These are phyloP conservation scores for Hyposmocoma kahamanoa DNA, from an alignment of 1,140 invertebrate genomes.

Conservation along the genomic window DNA sequence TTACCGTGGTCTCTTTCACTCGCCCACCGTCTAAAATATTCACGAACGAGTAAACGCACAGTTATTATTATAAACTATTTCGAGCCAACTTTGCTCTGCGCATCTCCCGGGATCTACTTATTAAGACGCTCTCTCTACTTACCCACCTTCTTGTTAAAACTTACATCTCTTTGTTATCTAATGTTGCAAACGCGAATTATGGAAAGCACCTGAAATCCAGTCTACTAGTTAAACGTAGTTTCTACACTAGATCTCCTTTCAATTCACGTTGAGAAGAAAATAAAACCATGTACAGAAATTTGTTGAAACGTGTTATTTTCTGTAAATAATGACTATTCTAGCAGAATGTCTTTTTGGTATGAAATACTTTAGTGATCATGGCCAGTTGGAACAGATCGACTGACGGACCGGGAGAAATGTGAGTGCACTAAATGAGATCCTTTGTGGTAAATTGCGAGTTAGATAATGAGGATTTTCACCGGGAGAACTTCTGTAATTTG, in stretches of 20 bases:
- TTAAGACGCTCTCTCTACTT: constrained; percentile 5
- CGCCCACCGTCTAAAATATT: constrained; percentile 37
- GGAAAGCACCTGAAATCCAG: too few relatives aligned
- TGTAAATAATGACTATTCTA: too few relatives aligned
- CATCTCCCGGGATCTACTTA: constrained; percentile 17
- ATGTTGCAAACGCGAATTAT: too few relatives aligned
- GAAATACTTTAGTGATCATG: neutral
- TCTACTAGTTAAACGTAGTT: too few relatives aligned
- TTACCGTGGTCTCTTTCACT: constrained; percentile 20
- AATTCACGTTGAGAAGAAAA: too few relatives aligned
- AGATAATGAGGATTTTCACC: constrained; percentile 3
- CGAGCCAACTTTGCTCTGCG: constrained; percentile 29
- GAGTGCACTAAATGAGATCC: neutral
- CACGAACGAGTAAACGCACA: constrained; percentile 27
- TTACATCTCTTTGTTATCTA: too few relatives aligned
- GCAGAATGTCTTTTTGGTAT: neutral
- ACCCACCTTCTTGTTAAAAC: too few relatives aligned
- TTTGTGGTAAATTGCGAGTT: neutral
- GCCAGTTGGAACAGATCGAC: too few relatives aligned
- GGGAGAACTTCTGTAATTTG: neutral
- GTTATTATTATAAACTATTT: constrained; percentile 43
- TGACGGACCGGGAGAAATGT: neutral
- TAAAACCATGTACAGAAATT: too few relatives aligned
- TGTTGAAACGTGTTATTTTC: neutral
- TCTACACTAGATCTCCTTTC: too few relatives aligned